Evolutionary conservation across 2,797 vertebrate species (phyloP).

Genomic region (Sebastes taczanowskii): DNA sequence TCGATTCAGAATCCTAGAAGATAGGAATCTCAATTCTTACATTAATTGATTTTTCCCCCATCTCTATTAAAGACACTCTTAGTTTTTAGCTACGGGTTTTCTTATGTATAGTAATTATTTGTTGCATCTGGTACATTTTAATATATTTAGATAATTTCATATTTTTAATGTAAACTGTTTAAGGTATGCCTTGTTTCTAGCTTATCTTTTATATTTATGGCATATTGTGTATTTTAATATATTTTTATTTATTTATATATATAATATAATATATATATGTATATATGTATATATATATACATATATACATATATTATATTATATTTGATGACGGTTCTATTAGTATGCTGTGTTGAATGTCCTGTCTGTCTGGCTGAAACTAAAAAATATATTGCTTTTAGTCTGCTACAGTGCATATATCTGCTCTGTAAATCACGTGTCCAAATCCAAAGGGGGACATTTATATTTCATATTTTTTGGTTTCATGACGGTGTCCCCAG

Average conservation of each 20-base stretch:
- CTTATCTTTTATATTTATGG: neutral
- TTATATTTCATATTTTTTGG: neutral
- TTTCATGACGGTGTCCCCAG: neutral
- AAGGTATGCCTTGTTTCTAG: neutral
- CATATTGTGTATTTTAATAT: neutral
- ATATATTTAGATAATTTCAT: neutral
- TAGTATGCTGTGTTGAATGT: neutral
- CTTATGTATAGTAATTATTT: neutral
- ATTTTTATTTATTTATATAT: neutral
- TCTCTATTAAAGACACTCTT: no score
- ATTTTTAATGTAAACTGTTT: neutral
- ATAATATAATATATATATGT: no score
- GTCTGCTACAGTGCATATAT: neutral
- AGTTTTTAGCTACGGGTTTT: neutral
- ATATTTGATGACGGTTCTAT: neutral
- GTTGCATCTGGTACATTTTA: neutral
- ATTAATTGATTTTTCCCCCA: fast-evolving
- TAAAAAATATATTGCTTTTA: no score
- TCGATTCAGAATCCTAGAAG: no score
- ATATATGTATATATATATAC: no score
- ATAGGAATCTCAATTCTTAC: no score
- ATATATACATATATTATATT: neutral
- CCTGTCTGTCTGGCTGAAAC: no score
- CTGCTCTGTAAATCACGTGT: neutral
- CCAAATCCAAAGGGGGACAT: neutral